Evolutionary conservation across 1,140 invertebrate species (phyloP).

Genomic region (Drosophila setifemur): DNA sequence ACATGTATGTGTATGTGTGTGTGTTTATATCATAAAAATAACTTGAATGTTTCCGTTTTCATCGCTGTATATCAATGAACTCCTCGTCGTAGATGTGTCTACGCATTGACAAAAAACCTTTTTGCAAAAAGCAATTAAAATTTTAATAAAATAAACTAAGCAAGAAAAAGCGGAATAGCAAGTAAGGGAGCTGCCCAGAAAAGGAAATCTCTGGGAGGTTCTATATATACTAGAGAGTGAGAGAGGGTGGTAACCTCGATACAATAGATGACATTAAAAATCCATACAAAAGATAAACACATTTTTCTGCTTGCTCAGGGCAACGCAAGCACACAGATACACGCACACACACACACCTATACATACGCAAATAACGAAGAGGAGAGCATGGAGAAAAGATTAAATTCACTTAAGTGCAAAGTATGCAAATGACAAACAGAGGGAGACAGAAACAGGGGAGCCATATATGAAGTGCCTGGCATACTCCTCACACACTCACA

Average conservation of each 20-base stretch:
- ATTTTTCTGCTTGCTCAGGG: conserved; percentile 50
- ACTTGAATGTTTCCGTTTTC: conserved; percentile 30
- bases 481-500: neutral
- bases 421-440: conserved; percentile 66
- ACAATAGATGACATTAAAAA: conserved; percentile 56
- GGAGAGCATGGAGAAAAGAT: conserved; percentile 42
- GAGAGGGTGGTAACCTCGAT: neutral
- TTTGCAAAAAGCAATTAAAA: conserved; percentile 63
- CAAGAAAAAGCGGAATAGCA: conserved; percentile 8
- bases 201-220: too few relatives aligned
- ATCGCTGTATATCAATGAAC: conserved; percentile 26
- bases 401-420: conserved; percentile 70
- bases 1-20: neutral
- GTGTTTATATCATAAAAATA: conserved; percentile 20
- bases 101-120: conserved; percentile 44
- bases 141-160: conserved; percentile 49
- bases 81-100: conserved; percentile 14
- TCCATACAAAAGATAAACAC: conserved; percentile 56
- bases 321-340: neutral
- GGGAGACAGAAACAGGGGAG: neutral
- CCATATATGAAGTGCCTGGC: conserved; percentile 39
- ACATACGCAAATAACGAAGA: conserved; percentile 26
- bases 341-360: neutral
- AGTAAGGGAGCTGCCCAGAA: neutral
- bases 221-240: too few relatives aligned